Conservation (phyloP, 2,888 invertebrate genomes). For the Trilocha varians region DNA sequence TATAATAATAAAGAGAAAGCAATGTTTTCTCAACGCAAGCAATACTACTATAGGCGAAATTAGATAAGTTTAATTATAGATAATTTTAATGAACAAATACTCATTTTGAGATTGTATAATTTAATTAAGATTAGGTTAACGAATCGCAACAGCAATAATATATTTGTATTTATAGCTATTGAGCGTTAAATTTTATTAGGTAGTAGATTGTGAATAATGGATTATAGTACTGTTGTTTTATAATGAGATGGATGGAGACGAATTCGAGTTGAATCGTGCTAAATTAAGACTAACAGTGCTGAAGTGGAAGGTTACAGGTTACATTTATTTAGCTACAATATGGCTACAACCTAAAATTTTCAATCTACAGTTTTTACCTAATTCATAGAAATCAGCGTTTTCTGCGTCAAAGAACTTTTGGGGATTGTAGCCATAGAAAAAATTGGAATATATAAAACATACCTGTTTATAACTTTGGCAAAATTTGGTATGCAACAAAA, state of each 20-base stretch:
- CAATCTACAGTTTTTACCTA: no score
- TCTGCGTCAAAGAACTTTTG: no score
- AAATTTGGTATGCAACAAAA: no score
- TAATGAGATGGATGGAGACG: constrained; percentile 47
- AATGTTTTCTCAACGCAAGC: constrained; percentile 65
- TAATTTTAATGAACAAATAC: constrained; percentile 59
- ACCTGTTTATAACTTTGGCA: no score
- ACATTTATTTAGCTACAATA: no score
- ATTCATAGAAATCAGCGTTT: no score
- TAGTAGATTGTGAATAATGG: constrained; percentile 63
- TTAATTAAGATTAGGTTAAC: constrained; percentile 43
- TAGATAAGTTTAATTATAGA: constrained; percentile 52
- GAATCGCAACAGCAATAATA: constrained; percentile 72
- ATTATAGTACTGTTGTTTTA: constrained; percentile 62
- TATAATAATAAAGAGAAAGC: constrained; percentile 51
- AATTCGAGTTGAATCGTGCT: constrained; percentile 21
- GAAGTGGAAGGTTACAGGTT: no score
- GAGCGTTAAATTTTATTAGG: constrained; percentile 70
- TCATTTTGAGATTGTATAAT: constrained; percentile 67
- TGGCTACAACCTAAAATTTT: no score
- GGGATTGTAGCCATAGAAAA: no score
- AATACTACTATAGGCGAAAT: constrained; percentile 63
- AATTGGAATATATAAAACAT: no score
- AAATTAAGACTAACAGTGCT: no score
- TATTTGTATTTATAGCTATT: constrained; percentile 72